A percentile compares a stretch with the other conserved stretches of the same genome.
phyloP scores from a whole-genome alignment of 1,140 invertebrate species.

The Sinella curviseta region DNA sequence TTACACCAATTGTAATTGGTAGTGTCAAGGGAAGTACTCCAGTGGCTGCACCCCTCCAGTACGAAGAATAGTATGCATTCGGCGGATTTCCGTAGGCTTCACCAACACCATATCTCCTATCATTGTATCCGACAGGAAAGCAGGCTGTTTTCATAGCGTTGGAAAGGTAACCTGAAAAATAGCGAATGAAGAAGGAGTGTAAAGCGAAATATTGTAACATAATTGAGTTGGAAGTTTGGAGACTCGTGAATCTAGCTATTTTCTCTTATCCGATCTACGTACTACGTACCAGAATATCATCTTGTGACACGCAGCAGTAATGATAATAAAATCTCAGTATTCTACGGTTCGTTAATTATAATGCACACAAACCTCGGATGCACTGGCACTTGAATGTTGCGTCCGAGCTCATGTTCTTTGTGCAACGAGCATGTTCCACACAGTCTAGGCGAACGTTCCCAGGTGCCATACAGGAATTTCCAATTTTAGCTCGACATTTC shows the following conservation, averaged over 20 bases:
- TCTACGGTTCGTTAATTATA: not conserved
- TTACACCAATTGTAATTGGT: not conserved
- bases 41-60: not conserved
- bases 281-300: not conserved
- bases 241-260: no score
- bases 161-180: not conserved
- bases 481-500: constrained; percentile 39
- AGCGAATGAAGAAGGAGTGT: no score
- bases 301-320: not conserved
- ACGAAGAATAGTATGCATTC: not conserved
- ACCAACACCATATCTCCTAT: not conserved
- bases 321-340: not conserved
- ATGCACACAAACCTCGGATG: not conserved
- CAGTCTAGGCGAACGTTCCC: constrained; percentile 36
- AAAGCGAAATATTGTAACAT: not conserved
- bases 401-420: constrained; percentile 13
- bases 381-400: constrained; percentile 31
- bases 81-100: not conserved
- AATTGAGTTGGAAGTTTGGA: no score
- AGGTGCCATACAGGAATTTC: constrained; percentile 5
- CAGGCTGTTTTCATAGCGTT: constrained; percentile 19
- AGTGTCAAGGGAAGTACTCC: not conserved
- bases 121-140: not conserved
- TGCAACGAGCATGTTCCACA: constrained; percentile 36
- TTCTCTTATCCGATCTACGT: not conserved